These are phyloP conservation scores for Mechanitis messenoides DNA, from an alignment of 2,888 invertebrate genomes.

Conservation along the genomic window DNA sequence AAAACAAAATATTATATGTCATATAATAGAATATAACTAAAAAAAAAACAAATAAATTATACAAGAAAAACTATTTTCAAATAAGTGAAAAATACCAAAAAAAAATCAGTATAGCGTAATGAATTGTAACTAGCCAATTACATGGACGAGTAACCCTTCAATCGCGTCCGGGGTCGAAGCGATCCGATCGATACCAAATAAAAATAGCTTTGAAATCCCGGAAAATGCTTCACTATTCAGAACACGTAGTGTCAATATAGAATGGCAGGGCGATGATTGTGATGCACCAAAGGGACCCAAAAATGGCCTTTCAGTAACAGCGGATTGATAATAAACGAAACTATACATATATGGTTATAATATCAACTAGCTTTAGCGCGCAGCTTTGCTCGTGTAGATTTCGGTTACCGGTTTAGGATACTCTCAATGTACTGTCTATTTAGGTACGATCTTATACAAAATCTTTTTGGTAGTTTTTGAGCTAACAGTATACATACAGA, in stretches of 20 bases:
- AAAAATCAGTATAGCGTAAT: slow-evolving; percentile 55
- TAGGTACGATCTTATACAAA: too few relatives aligned
- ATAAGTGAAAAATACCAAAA: slow-evolving; percentile 38
- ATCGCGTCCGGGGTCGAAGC: slow-evolving; percentile 40
- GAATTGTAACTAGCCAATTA: slow-evolving; percentile 74
- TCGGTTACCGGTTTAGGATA: too few relatives aligned
- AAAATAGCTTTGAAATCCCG: slow-evolving; percentile 70
- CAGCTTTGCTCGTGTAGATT: too few relatives aligned
- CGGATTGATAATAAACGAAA: slow-evolving; percentile 63
- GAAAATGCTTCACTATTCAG: slow-evolving; percentile 62
- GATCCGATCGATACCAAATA: slow-evolving; percentile 62
- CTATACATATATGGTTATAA: too few relatives aligned
- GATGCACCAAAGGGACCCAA: slow-evolving; percentile 62
- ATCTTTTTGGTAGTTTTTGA: too few relatives aligned
- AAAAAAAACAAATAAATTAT: too few relatives aligned
- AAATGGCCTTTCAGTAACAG: slow-evolving; percentile 50
- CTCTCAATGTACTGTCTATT: too few relatives aligned
- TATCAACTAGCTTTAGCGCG: too few relatives aligned
- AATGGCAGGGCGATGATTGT: slow-evolving; percentile 69
- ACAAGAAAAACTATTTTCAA: background rate
- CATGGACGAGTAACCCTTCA: slow-evolving; percentile 70
- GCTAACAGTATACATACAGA: too few relatives aligned
- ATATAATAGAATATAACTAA: too few relatives aligned
- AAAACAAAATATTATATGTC: too few relatives aligned
- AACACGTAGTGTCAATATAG: slow-evolving; percentile 73